Evolutionary conservation across 2,888 invertebrate genomes (phyloP), one percentile per base, ranked within the genome.

Genomic region (Pachymerium ferrugineum): DNA sequence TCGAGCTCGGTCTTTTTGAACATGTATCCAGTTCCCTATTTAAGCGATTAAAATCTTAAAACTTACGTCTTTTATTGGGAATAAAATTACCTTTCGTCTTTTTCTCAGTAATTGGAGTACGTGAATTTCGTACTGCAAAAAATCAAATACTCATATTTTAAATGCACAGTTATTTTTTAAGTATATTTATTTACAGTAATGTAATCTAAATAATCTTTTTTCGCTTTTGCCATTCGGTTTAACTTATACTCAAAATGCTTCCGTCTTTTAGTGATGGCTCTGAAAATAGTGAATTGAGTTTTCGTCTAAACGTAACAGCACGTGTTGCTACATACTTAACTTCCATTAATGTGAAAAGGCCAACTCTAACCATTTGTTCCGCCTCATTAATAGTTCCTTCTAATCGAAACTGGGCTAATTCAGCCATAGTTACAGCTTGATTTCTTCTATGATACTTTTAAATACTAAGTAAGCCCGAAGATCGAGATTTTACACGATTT

Each of bases 361-460:
- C 87, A 35, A 88, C 87, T 78, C 88, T 86, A 79, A 88, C 86
- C 88, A 94, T 89, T 80, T 90, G 88, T 81, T 93, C 91, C 80
- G 94, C 86, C 81, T 92, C 92, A 76, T 89, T 89, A 79, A 92
- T 87, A 86, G 90, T 88, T 77, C 88, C 88, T 85, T 94, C 93
- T 78, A 90, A 86, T 80, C 88, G 87, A 81, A 88, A 87, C 80
- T 91, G 89, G 1, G 92, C 91, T 83, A 89, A 87, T 84, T 94
- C 94, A 14, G 91, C 90, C 93, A 94, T 93, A n/a, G n/a, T n/a
- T n/a, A n/a, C n/a, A n/a, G n/a, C n/a, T n/a, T n/a, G n/a, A n/a
- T n/a, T n/a, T n/a, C n/a, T n/a, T n/a, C n/a, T n/a, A n/a, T n/a
- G n/a, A n/a, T n/a, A n/a, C n/a, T n/a, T n/a, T n/a, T n/a, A n/a